phyloP scores from a whole-genome alignment of 2,888 invertebrate genomes.

The Kryphioiulus occultus region DNA sequence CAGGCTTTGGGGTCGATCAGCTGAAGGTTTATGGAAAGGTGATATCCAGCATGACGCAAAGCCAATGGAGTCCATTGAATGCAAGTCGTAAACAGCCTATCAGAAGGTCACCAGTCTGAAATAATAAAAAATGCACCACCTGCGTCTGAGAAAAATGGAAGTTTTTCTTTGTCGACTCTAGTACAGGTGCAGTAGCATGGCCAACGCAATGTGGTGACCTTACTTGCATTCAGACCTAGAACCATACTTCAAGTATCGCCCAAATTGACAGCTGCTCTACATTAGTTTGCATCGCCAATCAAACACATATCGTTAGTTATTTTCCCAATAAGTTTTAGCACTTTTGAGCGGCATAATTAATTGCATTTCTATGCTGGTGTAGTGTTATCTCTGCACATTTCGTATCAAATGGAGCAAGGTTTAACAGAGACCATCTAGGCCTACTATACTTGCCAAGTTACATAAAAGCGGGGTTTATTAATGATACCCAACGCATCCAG shows the following conservation, averaged over 20 bases:
- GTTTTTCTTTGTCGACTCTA: not conserved
- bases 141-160: not conserved
- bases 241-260: not conserved
- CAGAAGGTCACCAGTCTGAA: slow-evolving; percentile 17
- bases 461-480: not conserved
- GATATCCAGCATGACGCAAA: not conserved
- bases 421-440: not conserved
- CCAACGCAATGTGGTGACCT: not conserved
- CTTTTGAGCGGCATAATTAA: not conserved
- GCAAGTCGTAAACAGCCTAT: not conserved
- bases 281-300: not conserved
- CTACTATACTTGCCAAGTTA: not conserved
- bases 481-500: not conserved
- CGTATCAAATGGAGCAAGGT: not conserved
- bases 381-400: not conserved
- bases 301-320: not conserved
- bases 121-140: not conserved
- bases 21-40: not conserved
- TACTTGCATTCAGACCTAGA: not conserved
- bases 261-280: not conserved
- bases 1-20: not conserved
- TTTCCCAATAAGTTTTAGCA: not conserved
- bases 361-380: not conserved
- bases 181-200: not conserved
- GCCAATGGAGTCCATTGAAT: not conserved